Percentiles rank a stretch among this genome's conserved stretches.
Evolutionary conservation across 2,888 invertebrate species (phyloP).

Genomic region (Unio delphinus): DNA sequence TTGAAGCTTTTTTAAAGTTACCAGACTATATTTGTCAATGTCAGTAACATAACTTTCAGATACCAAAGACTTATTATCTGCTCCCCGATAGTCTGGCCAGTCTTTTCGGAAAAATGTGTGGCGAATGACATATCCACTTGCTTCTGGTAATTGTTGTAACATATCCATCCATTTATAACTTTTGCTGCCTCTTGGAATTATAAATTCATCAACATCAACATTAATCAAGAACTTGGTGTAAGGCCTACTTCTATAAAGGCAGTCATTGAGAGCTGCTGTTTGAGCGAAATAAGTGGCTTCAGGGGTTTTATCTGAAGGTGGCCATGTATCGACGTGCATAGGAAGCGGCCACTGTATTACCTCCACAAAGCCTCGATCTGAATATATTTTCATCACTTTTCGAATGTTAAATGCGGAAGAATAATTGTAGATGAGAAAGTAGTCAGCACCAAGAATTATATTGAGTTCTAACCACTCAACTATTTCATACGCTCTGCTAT

Average conservation of each 20-base stretch:
- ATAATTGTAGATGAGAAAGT: conserved; percentile 62
- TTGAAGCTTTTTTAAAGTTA: conserved; percentile 42
- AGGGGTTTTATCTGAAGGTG: conserved; percentile 3
- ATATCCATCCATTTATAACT: conserved; percentile 46
- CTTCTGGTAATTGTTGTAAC: conserved; percentile 12
- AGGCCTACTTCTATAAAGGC: conserved; percentile 59
- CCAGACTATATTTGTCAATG: conserved; percentile 32
- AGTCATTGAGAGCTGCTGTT: conserved; percentile 66
- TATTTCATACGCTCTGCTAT: conserved; percentile 54
- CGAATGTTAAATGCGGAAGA: conserved; percentile 50
- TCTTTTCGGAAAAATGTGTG: conserved; percentile 57
- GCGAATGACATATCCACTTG: conserved; percentile 32
- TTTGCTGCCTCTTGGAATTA: conserved; percentile 53
- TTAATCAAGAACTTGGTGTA: conserved; percentile 55
- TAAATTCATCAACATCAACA: conserved; percentile 67
- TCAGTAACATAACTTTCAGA: conserved; percentile 10
- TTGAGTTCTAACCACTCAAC: conserved; percentile 68
- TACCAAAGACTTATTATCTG: conserved; percentile 21
- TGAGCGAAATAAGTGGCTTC: conserved; percentile 69
- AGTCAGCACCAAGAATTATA: conserved; percentile 61
- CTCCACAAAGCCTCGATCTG: conserved; percentile 44
- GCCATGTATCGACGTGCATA: conserved; percentile 42
- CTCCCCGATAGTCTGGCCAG: conserved; percentile 24
- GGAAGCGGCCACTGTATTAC: conserved; percentile 64
- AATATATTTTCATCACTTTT: conserved; percentile 51